Percentiles rank a stretch among this genome's conserved stretches.
phyloP scores from a whole-genome alignment of 2,888 invertebrate genomes.

The Diaperis boleti region DNA sequence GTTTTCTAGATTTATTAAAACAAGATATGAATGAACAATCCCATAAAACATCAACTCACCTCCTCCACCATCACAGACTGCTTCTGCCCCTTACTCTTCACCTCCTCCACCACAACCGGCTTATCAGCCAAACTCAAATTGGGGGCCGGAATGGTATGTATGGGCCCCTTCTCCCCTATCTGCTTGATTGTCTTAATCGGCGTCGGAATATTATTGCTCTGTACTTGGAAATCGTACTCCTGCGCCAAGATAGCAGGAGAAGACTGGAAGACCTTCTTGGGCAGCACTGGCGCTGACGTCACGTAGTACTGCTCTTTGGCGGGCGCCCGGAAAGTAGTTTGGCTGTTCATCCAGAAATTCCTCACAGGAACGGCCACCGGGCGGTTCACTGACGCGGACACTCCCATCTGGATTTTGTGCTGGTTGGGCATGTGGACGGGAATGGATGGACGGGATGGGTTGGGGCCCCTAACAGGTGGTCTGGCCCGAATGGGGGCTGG shows the following conservation, averaged over 20 bases:
- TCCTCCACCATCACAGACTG: background rate
- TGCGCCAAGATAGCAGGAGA: constrained; percentile 54
- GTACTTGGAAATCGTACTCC: constrained; percentile 62
- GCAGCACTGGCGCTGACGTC: constrained; percentile 18
- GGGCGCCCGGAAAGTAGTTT: constrained; percentile 47
- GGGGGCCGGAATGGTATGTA: constrained; percentile 89
- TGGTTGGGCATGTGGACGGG: constrained; percentile 52
- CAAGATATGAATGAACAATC: too few species aligned
- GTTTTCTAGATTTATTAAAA: too few species aligned
- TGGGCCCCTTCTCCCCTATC: constrained; percentile 74
- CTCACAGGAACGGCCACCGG: constrained; percentile 48
- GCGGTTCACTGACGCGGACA: constrained; percentile 35
- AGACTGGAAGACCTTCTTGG: constrained; percentile 52
- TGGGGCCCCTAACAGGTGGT: constrained; percentile 33
- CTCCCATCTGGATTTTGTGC: constrained; percentile 50
- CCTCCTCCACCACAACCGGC: constrained; percentile 68
- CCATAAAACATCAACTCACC: constrained; percentile 11
- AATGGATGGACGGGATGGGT: constrained; percentile 48
- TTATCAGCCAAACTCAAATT: constrained; percentile 79
- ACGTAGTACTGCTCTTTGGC: constrained; percentile 30
- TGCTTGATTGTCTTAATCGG: constrained; percentile 62
- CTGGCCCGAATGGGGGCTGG: constrained; percentile 36
- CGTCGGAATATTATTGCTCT: constrained; percentile 61
- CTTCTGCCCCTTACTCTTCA: constrained; percentile 45
- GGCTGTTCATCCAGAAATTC: constrained; percentile 55